Evolutionary conservation across 2,797 vertebrate genomes (phyloP), one percentile per base, ranked within the genome.

Genomic region (Champsocephalus gunnari): DNA sequence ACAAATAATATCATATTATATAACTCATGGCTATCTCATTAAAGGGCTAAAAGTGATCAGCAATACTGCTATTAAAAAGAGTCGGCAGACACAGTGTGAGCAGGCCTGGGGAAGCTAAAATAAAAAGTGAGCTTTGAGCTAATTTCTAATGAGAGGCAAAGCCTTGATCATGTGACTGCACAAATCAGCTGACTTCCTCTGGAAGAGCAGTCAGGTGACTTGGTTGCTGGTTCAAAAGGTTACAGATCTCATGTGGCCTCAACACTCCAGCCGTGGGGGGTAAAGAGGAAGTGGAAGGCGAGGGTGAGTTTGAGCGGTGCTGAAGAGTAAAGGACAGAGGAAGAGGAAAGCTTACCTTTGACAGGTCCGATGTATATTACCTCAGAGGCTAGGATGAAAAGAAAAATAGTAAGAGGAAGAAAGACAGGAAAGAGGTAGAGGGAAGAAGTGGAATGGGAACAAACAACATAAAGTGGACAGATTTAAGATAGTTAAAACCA

Each of bases 291-390:
- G 24, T 58, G 59, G 64, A 49, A 73, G 56, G 71, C 47, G 3
- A 51, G 72, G 75, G 74, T 60, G 84, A 81, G 80, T 66, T 38
- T 38, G 92, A 91, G 92, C 88, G 86, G 82, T 81, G 89, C 81
- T 80, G 81, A 90, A 85, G 56, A 82, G 83, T 64, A 82, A 82
- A 90, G 90, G 83, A 91, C 76, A 93, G 91, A 85, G 81, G 85
- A 90, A 86, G 80, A 81, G 80, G 71, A 87, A 91, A 93, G 94
- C 98, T 99, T 98, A 99, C 98, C 98, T 99, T 99, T 99, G 87
- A 99, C 96, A 90, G 98, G 98, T 95, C 98, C 98, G 95, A 99
- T 99, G 97, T 97, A 98, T 94, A 99, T 97, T 95, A 99, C 95
- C 96, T 99, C 98, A 94, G 96, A 96, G 93, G 96, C 98, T 99